Evolutionary conservation across 2,113 vertebrate genomes (phyloP), one percentile per base, ranked within the genome.

Genomic region (Actinemys pallida): DNA sequence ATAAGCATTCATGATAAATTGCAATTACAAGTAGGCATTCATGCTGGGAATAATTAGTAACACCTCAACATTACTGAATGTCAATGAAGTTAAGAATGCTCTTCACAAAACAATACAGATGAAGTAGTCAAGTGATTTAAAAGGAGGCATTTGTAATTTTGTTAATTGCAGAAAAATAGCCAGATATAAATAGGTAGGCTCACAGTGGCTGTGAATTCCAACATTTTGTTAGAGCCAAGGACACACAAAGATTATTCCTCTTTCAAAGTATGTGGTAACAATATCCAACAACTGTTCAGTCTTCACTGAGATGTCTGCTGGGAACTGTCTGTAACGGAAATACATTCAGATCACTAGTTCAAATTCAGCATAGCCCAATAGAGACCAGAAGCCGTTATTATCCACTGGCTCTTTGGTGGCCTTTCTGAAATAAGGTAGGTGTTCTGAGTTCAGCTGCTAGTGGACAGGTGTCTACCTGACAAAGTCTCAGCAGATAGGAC

Each of bases 21-120:
- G 93, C 80, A 97, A 97, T 97, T 97, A 94, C 83, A 96, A 96
- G 93, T 83, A 97, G 56, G 87, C 85, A 87, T 93, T 83, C 95
- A 96, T 65, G 75, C 97, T 97, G 96, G 95, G 95, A 97, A 97
- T 97, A 98, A 97, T 98, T 98, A 98, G 94, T 92, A 96, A 93
- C 92, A 88, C 88, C 97, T 98, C 96, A 97, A 98, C 95, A 88
- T 97, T 95, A 97, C 83, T 98, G 98, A 97, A 95, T 98, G 93
- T 96, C 94, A 98, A 53, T 92, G 88, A 95, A 94, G 88, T 96
- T 96, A 97, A 97, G 93, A 97, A 97, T 89, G 69, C 78, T 97
- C 97, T 93, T 96, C 91, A 93, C 16, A 85, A 97, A 96, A 96
- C 93, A 97, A 96, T 95, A 92, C n/a, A 89, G 88, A 92, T 47